These are phyloP conservation scores for Luperina nickerlii DNA, from an alignment of 2,888 invertebrate genomes.

Conservation along the genomic window DNA sequence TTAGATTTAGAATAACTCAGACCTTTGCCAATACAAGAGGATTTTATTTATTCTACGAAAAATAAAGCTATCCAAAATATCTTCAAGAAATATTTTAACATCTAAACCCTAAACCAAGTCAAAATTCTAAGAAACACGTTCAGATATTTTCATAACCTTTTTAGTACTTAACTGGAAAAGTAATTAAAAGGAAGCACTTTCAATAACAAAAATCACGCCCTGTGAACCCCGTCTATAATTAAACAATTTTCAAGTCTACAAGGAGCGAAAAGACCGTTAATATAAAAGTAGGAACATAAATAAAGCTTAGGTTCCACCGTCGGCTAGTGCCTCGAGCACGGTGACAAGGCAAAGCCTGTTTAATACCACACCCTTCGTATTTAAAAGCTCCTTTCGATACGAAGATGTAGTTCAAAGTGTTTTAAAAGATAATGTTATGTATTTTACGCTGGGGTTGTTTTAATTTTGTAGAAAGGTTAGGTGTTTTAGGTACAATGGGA, in stretches of 20 bases:
- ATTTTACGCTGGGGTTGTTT: constrained; percentile 47
- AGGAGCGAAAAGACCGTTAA: constrained; percentile 46
- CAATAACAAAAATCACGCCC: constrained; percentile 28
- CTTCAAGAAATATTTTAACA: not conserved
- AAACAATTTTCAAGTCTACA: constrained; percentile 55
- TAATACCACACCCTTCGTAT: constrained; percentile 62
- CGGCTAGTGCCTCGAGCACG: constrained; percentile 59
- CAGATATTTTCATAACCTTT: constrained; percentile 11
- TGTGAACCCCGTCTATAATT: constrained; percentile 52
- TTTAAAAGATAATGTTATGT: constrained; percentile 56
- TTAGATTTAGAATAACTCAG: not conserved
- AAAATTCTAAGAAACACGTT: not conserved
- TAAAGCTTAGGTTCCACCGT: constrained; percentile 64
- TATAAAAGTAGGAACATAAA: constrained; percentile 66
- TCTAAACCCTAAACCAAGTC: not conserved
- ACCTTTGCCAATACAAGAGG: not conserved
- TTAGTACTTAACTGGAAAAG: not conserved
- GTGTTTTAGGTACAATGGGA: constrained; percentile 7
- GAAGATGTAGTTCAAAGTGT: constrained; percentile 59
- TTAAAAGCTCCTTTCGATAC: constrained; percentile 66
- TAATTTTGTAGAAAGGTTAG: constrained; percentile 47
- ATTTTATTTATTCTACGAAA: not conserved
- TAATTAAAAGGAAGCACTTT: constrained; percentile 18
- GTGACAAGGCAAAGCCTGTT: constrained; percentile 65
- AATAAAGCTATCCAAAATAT: not conserved